Conservation (phyloP, 2,888 invertebrate genomes). For the Troides oblongomaculatus region DNA sequence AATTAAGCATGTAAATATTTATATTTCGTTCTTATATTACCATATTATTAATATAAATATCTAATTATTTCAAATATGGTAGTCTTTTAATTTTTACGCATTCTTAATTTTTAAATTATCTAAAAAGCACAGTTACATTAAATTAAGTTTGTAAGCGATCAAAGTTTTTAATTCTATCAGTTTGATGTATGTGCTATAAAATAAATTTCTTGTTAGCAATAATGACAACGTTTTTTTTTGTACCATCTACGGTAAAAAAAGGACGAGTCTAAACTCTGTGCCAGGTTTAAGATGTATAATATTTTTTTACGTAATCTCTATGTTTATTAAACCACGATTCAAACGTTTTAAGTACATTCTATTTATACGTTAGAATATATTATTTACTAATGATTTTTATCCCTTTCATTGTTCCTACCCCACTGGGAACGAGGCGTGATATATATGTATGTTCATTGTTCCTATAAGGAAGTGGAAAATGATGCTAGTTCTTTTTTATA, state of each 20-base stretch:
- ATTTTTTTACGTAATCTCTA: not conserved
- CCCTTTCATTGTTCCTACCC: not conserved
- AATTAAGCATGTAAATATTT: no score
- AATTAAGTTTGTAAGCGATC: not conserved
- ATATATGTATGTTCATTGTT: not conserved
- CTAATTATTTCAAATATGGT: no score
- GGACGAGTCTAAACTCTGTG: conserved; percentile 12
- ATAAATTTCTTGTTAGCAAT: conserved; percentile 13
- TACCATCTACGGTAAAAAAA: conserved; percentile 13
- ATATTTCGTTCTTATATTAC: no score
- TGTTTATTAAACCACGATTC: conserved; percentile 4
- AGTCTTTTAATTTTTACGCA: no score
- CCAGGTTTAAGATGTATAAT: conserved; percentile 1
- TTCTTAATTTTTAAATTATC: not conserved
- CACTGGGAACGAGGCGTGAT: no score
- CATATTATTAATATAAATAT: no score
- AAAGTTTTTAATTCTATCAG: conserved; percentile 20
- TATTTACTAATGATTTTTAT: not conserved
- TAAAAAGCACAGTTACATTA: not conserved
- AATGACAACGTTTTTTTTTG: conserved; percentile 25
- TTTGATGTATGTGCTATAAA: conserved; percentile 16
- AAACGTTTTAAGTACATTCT: not conserved
- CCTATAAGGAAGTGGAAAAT: conserved; percentile 23
- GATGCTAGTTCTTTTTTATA: conserved; percentile 35
- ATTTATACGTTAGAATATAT: conserved; percentile 4